Percentiles rank a stretch among this genome's conserved stretches.
phyloP scores from a whole-genome alignment of 1,140 invertebrate genomes.

The Bombus superbus region DNA sequence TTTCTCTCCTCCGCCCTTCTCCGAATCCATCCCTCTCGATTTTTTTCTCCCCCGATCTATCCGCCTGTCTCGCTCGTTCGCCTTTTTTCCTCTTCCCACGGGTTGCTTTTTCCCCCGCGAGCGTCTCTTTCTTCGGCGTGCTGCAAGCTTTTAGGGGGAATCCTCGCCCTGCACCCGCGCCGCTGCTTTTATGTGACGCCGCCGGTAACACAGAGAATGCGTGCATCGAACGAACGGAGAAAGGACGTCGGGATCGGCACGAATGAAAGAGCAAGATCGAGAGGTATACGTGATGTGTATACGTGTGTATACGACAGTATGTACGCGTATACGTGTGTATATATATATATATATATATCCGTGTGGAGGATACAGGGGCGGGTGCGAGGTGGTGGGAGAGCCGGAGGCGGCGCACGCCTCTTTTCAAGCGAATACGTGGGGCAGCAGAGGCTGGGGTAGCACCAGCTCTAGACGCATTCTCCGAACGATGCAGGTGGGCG shows the following conservation, averaged over 20 bases:
- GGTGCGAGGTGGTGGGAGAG: conserved; percentile 56
- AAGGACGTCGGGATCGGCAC: background rate
- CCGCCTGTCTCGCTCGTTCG: conserved; percentile 32
- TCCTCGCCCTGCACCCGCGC: conserved; percentile 58
- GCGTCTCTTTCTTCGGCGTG: conserved; percentile 56
- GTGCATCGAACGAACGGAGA: conserved; percentile 31
- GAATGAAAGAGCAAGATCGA: conserved; percentile 20
- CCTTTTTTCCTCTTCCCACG: conserved; percentile 36
- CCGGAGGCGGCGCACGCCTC: conserved; percentile 68
- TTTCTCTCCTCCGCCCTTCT: conserved; percentile 27
- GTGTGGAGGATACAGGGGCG: conserved; percentile 63
- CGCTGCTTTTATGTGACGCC: conserved; percentile 63
- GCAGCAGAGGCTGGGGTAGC: conserved; percentile 62
- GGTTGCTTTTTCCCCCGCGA: conserved; percentile 42
- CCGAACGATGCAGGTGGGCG: conserved; percentile 68
- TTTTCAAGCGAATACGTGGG: conserved; percentile 63
- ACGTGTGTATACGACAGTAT: conserved; percentile 3
- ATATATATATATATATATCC: conserved; percentile 39
- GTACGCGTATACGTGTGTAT: conserved; percentile 4
- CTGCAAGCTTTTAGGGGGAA: conserved; percentile 61
- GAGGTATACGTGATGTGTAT: conserved; percentile 5
- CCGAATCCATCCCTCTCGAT: background rate
- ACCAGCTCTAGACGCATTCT: conserved; percentile 62
- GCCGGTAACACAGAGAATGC: conserved; percentile 46
- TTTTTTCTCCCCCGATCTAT: background rate